Percentiles rank a stretch among this genome's conserved stretches.
Evolutionary conservation across 2,113 vertebrate species (phyloP).

Genomic region (Barnardius zonarius): DNA sequence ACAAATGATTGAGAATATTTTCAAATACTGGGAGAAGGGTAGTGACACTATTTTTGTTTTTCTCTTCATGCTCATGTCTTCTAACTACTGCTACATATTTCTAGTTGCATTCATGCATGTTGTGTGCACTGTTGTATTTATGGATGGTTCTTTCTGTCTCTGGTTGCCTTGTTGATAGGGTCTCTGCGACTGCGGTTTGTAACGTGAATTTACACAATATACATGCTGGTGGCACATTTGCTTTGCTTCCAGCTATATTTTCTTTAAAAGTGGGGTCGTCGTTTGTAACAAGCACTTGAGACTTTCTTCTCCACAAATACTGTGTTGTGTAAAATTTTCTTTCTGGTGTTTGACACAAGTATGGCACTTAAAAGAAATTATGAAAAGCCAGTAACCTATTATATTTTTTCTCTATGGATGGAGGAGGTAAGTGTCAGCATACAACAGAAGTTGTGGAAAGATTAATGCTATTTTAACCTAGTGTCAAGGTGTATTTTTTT

Average conservation of each 20-base stretch:
- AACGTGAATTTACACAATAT: not conserved
- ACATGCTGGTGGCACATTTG: not conserved
- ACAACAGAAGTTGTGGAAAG: not conserved
- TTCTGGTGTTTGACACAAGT: not conserved
- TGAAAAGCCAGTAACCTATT: not conserved
- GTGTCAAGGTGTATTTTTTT: not conserved
- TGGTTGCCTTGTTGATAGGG: not conserved
- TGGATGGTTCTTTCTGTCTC: not conserved
- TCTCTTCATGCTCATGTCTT: not conserved
- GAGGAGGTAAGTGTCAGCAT: not conserved
- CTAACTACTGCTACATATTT: not conserved
- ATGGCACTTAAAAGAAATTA: not conserved
- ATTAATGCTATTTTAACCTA: not conserved
- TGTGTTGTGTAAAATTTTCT: not conserved
- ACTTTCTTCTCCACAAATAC: not conserved
- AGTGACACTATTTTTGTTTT: not conserved
- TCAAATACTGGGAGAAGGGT: not conserved
- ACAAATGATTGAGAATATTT: not conserved
- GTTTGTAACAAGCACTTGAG: not conserved
- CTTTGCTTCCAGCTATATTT: not conserved
- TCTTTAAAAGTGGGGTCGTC: not conserved
- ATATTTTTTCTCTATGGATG: not conserved
- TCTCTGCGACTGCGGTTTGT: not conserved
- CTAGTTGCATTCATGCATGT: not conserved
- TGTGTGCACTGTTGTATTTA: not conserved